Percentiles rank a stretch among this genome's conserved stretches.
phyloP scores from a whole-genome alignment of 1,140 invertebrate genomes.

The Camponotus floridanus region DNA sequence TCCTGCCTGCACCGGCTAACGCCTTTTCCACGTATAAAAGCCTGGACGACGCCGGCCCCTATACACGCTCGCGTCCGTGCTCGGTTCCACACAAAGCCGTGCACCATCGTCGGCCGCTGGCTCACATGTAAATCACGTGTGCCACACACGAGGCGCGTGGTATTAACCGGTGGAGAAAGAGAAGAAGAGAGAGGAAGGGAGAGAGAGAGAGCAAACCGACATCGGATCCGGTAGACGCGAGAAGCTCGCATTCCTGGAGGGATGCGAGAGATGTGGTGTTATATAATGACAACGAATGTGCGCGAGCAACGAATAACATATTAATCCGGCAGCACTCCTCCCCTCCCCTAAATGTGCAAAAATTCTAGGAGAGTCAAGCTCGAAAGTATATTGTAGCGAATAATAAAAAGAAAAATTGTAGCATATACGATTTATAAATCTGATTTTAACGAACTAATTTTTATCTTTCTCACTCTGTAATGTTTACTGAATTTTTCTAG shows the following conservation, averaged over 20 bases:
- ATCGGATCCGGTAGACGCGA: slow-evolving; percentile 48
- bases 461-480: too few relatives aligned
- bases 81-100: slow-evolving; percentile 52
- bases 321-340: slow-evolving; percentile 16
- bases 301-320: slow-evolving; percentile 9
- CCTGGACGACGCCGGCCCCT: slow-evolving; percentile 49
- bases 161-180: slow-evolving; percentile 50
- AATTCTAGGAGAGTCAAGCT: neutral
- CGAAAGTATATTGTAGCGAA: neutral
- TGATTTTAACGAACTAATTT: too few relatives aligned
- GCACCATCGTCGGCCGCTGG: slow-evolving; percentile 63
- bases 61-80: neutral
- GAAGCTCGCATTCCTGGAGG: slow-evolving; percentile 44
- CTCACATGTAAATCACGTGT: slow-evolving; percentile 76
- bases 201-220: slow-evolving; percentile 13
- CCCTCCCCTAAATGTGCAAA: neutral
- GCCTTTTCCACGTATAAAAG: slow-evolving; percentile 69
- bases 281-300: slow-evolving; percentile 37
- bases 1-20: slow-evolving; percentile 70
- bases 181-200: slow-evolving; percentile 28
- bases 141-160: slow-evolving; percentile 71
- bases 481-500: too few relatives aligned
- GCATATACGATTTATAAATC: too few relatives aligned
- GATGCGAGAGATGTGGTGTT: slow-evolving; percentile 28
- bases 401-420: neutral